Conservation (phyloP, 92 coral and sea anemone genomes). For the Palythoa grandis region DNA sequence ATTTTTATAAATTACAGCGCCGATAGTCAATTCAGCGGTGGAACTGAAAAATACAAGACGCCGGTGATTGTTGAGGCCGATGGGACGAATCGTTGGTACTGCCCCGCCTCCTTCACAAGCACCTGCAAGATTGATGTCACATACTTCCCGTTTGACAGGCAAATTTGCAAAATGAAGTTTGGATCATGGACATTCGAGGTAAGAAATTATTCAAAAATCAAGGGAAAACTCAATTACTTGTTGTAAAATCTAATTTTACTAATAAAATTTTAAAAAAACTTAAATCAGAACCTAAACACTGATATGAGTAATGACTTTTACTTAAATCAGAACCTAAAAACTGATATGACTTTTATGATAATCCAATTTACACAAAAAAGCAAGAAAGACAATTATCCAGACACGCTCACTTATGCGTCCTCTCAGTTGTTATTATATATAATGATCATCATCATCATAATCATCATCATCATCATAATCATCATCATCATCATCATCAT, state of each 20-base stretch:
- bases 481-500: too few species aligned
- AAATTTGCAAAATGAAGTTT: slow-evolving; percentile 84
- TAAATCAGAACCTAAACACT: too few species aligned
- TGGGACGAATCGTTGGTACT: slow-evolving; percentile 83
- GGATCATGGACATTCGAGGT: slow-evolving; percentile 98
- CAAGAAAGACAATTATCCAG: too few species aligned
- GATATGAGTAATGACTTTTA: too few species aligned
- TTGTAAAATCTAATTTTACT: neutral
- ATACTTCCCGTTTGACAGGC: slow-evolving; percentile 93
- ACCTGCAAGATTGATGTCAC: slow-evolving; percentile 93
- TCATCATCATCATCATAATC: too few species aligned
- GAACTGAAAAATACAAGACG: slow-evolving; percentile 95
- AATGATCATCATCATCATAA: too few species aligned
- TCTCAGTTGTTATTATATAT: too few species aligned
- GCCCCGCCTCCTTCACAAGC: slow-evolving; percentile 95
- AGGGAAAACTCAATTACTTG: neutral
- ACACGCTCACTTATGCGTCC: too few species aligned
- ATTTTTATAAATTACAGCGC: slow-evolving; percentile 60
- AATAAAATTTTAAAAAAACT: neutral
- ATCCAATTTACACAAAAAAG: too few species aligned
- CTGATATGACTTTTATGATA: too few species aligned
- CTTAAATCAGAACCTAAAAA: too few species aligned
- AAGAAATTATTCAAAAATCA: neutral
- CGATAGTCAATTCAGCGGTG: slow-evolving; percentile 91
- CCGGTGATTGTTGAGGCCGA: slow-evolving; percentile 74